Evolutionary conservation across 2,113 vertebrate genomes (phyloP), one percentile per base, ranked within the genome.

Genomic region (Paraplagusia blochii): DNA sequence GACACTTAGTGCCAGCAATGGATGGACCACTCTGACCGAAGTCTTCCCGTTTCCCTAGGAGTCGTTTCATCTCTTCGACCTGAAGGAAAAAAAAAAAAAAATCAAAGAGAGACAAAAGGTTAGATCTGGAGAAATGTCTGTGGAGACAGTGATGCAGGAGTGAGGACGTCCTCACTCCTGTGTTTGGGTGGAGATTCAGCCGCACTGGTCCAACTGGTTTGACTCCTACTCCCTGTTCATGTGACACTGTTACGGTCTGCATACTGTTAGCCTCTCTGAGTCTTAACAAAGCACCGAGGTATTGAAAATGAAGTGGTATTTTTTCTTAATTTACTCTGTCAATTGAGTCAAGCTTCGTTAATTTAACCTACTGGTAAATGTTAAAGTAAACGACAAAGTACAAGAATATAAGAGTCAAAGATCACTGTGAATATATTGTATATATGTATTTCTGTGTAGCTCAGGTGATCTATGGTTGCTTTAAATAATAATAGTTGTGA

Each of bases 1-100:
- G 29, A 52, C 47, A 65, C 47, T 44, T 13, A 1, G 1, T 1
- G 1, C 66, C 61, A 0, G 0, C 8, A 3, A 75, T 36, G n/a
- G 1, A 0, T 8, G 0, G 18, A 0, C 72, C 72, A 1, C 14
- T 11, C 12, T 52, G 60, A 17, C 1, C 0, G 0, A 75, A 75
- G 6, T 11, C 8, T 0, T 4, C 0, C 6, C 56, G 22, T 12
- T 36, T 10, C 0, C 1, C 22, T 0, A 0, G 0, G 38, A 75
- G 36, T 15, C 8, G 19, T 52, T 4, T 48, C 11, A 75, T 65
- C 45, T 75, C 72, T 0, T 51, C 60, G 0, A 0, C 1, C 66
- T 75, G 54, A 14, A 36, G 9, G 48, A 15, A 16, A 10, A 14
- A 11, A 50, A 9, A 15, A 16, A 16, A 13, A 42, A 9, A 45